Base-by-base conservation (phyloP, 2,797 vertebrate species). In the Meriones psammophilus region DNA sequence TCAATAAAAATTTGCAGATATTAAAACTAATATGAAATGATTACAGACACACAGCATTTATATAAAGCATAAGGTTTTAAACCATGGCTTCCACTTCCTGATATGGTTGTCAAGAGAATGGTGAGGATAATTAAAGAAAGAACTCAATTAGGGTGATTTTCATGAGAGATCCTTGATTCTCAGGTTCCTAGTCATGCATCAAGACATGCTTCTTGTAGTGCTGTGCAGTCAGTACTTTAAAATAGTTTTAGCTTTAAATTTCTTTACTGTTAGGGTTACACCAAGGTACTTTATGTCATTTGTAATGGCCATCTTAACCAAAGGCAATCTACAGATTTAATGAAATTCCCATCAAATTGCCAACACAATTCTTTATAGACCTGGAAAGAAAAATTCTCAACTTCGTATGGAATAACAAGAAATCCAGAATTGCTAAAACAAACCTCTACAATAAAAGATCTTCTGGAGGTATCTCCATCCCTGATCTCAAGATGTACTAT, bases 81-180 rank as follows among this genome's bases (percentile, higher is more conserved):
- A 33, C 10, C 15, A 62, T 8, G 36, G 12, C 68, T 80, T 79
- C 56, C 28, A 20, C 46, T 76, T 84, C 80, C 54, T 69, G 66
- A 81, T 33, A 66, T 26, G 64, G 20, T 92, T 20, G 33, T 5
- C 50, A 60, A 94, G 74, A 93, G 64, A 91, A 88, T 60, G 81
- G 50, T 76, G 73, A 93, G 42, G 80, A 88, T 26, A 85, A 30
- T 33, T 69, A 91, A 46, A 89, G 18, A 9, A 64, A 68, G 0
- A 56, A 68, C 4, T 91, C 42, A 62, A 39, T 69, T 2, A 26
- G 4, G 15, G 9, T n/a, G 33, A 12, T 83, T 87, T 89, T 87
- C 66, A 66, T 79, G 1, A 92, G 24, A 68, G 60, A 17, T 17
- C 3, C 7, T 76, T 80, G 33, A 20, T 56, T 36, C 33, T 12